Evolutionary conservation across 2,888 invertebrate species (phyloP).

Genomic region (Lepeophtheirus nordmannii): DNA sequence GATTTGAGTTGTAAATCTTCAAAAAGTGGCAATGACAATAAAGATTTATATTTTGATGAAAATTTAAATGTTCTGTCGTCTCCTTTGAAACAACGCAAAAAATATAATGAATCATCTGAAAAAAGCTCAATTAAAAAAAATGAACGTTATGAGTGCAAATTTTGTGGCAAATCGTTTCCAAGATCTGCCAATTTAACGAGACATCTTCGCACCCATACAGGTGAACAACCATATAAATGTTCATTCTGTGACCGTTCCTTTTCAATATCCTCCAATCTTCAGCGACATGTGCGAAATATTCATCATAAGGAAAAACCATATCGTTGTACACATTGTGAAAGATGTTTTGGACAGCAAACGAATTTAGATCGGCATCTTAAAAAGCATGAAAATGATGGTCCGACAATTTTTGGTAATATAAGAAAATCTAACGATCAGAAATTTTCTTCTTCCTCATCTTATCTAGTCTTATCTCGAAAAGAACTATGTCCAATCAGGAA

Average conservation of each 20-base stretch:
- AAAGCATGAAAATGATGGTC: conserved; percentile 86
- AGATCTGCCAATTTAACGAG: conserved; percentile 90
- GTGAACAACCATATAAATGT: conserved; percentile 94
- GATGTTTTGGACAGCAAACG: conserved; percentile 97
- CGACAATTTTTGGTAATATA: conserved; percentile 43
- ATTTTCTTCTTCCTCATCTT: conserved; percentile 7
- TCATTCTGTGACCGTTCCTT: conserved; percentile 97
- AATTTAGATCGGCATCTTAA: conserved; percentile 93
- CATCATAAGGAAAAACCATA: conserved; percentile 98
- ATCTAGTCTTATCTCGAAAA: conserved; percentile 7
- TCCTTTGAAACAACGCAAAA: too few relatives aligned
- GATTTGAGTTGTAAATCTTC: too few relatives aligned
- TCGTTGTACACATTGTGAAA: conserved; percentile 89
- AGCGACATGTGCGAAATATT: conserved; percentile 94
- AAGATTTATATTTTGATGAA: too few relatives aligned
- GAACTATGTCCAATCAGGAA: too few relatives aligned
- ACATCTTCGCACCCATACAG: conserved; percentile 91
- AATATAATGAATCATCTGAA: too few relatives aligned
- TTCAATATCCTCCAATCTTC: conserved; percentile 94
- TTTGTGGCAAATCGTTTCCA: conserved; percentile 90
- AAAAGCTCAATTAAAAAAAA: conserved; percentile 35
- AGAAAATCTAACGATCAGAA: not conserved
- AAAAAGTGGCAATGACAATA: too few relatives aligned
- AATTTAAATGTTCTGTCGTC: too few relatives aligned
- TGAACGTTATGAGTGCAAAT: conserved; percentile 90